A percentile compares a stretch with the other conserved stretches of the same genome.
phyloP scores from a whole-genome alignment of 2,888 invertebrate genomes.

The Dolichopus griseipennis region DNA sequence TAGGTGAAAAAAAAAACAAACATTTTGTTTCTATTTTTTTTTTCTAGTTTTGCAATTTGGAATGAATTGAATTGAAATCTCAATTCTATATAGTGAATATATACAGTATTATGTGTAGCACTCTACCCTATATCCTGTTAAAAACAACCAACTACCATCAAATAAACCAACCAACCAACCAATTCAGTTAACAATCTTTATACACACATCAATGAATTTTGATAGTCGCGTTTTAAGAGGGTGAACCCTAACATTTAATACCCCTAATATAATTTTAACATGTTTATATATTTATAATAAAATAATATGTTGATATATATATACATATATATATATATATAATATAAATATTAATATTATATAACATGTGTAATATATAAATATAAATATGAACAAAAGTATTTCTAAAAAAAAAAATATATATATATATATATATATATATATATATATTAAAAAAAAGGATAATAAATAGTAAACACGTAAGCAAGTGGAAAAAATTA shows the following conservation, averaged over 20 bases:
- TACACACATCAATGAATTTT: conserved; percentile 1
- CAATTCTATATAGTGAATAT: too few relatives aligned
- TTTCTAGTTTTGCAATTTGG: background rate
- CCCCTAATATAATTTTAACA: too few relatives aligned
- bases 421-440: too few relatives aligned
- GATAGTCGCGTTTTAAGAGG: background rate
- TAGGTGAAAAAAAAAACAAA: background rate
- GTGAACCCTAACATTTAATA: background rate
- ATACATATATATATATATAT: too few relatives aligned
- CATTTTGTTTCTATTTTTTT: background rate
- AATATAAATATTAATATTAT: too few relatives aligned
- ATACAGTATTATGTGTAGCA: too few relatives aligned
- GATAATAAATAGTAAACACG: conserved; percentile 4
- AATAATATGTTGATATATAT: too few relatives aligned
- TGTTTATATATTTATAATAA: too few relatives aligned
- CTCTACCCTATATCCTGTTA: background rate
- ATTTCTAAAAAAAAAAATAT: too few relatives aligned
- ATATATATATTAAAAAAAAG: background rate
- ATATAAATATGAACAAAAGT: too few relatives aligned
- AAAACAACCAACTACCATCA: background rate
- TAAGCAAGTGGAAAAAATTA: conserved; percentile 6
- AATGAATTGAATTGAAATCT: background rate
- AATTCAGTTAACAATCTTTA: background rate
- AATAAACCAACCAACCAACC: too few relatives aligned
- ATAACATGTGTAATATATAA: too few relatives aligned